Conservation (phyloP, 2,888 invertebrate genomes). For the Octodonta nipae region DNA sequence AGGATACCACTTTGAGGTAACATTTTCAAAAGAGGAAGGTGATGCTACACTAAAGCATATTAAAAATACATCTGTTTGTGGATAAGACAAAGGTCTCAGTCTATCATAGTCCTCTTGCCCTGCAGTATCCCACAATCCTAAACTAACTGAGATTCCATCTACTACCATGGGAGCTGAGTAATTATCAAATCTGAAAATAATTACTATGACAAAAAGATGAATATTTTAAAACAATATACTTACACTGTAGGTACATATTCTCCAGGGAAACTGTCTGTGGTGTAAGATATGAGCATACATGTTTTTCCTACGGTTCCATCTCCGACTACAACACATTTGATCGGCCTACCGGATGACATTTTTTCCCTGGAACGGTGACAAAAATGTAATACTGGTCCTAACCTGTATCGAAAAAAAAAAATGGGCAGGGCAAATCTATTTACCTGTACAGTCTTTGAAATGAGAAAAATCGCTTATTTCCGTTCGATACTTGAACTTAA, state of each 20-base stretch:
- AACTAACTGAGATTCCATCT: slow-evolving; percentile 89
- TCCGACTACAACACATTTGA: slow-evolving; percentile 84
- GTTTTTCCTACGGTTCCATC: slow-evolving; percentile 91
- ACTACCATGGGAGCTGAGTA: slow-evolving; percentile 98
- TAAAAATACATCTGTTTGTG: slow-evolving; percentile 98
- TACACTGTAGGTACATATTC: slow-evolving; percentile 92
- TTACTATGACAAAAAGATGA: slow-evolving; percentile 2
- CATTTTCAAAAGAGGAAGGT: slow-evolving; percentile 98
- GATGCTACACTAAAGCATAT: slow-evolving; percentile 99
- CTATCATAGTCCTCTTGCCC: slow-evolving; percentile 97
- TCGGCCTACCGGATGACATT: slow-evolving; percentile 87
- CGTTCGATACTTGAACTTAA: no score
- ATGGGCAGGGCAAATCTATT: slow-evolving; percentile 1
- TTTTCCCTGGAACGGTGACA: no score
- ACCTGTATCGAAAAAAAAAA: slow-evolving; percentile 2
- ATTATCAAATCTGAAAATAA: slow-evolving; percentile 76
- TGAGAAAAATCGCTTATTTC: no score
- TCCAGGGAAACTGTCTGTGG: slow-evolving; percentile 83
- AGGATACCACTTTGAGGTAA: slow-evolving; percentile 98
- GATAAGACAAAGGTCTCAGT: slow-evolving; percentile 88
- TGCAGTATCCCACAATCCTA: slow-evolving; percentile 97
- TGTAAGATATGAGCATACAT: slow-evolving; percentile 86
- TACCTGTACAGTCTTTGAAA: no score
- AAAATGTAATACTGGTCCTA: background rate
- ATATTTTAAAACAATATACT: slow-evolving; percentile 37